Conservation (phyloP, 2,797 vertebrate genomes). For the Enteromius trimaculatus region DNA sequence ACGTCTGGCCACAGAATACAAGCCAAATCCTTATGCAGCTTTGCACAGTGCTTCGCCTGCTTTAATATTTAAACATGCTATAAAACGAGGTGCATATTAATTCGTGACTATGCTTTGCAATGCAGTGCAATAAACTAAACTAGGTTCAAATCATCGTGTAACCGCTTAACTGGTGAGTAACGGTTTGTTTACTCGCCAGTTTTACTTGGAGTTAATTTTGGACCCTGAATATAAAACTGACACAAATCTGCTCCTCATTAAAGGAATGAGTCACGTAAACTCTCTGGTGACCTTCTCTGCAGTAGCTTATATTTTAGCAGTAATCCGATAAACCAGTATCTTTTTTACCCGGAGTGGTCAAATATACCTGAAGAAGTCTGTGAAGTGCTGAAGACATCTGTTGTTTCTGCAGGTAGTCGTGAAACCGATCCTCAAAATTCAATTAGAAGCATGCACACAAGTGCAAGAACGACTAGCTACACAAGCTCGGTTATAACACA, state of each 20-base stretch:
- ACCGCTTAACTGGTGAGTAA: neutral
- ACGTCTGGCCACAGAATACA: neutral
- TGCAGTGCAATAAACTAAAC: neutral
- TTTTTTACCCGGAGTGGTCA: neutral
- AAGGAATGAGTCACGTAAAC: neutral
- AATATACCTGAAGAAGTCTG: neutral
- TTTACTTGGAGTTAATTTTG: neutral
- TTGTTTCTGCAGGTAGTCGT: neutral
- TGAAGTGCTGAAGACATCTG: conserved; percentile 16
- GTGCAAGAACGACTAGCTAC: neutral
- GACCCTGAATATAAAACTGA: neutral
- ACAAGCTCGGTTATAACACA: neutral
- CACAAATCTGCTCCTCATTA: neutral
- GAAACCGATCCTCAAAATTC: neutral
- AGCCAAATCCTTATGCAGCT: neutral
- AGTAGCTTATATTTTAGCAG: neutral
- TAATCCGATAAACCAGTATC: neutral
- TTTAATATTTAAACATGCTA: neutral
- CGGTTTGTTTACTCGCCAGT: neutral
- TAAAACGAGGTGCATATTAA: neutral
- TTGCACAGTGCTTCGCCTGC: neutral
- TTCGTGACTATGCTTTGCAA: neutral
- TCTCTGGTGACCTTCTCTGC: neutral
- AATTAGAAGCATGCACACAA: conserved; percentile 2
- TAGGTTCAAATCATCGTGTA: neutral